phyloP scores from a whole-genome alignment of 2,797 vertebrate genomes.

The Mycteria americana region DNA sequence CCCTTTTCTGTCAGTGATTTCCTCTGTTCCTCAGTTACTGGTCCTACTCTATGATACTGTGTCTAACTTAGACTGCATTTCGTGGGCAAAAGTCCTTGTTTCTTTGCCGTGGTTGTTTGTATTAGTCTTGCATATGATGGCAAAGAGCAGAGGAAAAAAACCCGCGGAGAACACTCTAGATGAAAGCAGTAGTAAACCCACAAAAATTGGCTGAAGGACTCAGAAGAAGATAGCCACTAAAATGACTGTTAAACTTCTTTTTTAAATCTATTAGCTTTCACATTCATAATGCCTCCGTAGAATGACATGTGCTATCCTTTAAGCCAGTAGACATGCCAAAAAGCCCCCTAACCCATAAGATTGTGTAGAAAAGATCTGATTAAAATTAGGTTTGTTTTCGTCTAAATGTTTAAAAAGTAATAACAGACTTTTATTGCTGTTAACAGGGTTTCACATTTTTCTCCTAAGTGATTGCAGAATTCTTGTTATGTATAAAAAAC shows the following conservation, averaged over 20 bases:
- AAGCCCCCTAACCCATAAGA: not conserved
- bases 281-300: not conserved
- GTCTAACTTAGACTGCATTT: not conserved
- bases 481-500: not conserved
- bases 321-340: not conserved
- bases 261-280: not conserved
- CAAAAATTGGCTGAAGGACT: not conserved
- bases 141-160: not conserved
- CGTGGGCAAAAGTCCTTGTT: not conserved
- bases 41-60: slow-evolving; percentile 30
- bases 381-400: slow-evolving; percentile 44
- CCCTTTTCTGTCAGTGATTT: slow-evolving; percentile 57
- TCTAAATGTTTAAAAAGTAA: slow-evolving; percentile 1
- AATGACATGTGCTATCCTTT: not conserved
- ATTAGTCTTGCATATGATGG: not conserved
- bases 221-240: not conserved
- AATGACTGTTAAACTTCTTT: not conserved
- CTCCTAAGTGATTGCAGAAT: not conserved
- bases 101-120: not conserved
- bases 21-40: slow-evolving; percentile 34
- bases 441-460: not conserved
- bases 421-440: not conserved
- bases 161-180: not conserved
- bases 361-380: not conserved
- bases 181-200: not conserved